Percentiles rank a stretch among this genome's conserved stretches.
phyloP scores from a whole-genome alignment of 2,888 invertebrate genomes.

The Drosophila gaucha region DNA sequence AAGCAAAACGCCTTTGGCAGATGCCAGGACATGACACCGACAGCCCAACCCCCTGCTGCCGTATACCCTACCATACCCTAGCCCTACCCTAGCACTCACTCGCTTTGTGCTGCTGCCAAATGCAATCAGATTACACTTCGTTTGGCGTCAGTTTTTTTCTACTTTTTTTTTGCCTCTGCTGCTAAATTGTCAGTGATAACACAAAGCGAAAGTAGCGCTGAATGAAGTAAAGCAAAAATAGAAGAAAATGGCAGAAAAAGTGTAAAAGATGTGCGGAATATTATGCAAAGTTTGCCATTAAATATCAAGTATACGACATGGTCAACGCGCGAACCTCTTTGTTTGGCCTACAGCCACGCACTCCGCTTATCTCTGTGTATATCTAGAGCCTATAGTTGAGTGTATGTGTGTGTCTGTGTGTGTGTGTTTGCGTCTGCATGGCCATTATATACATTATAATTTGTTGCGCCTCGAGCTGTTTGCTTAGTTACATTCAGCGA shows the following conservation, averaged over 20 bases:
- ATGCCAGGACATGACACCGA: slow-evolving; percentile 60
- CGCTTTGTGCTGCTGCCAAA: slow-evolving; percentile 73
- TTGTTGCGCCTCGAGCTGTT: slow-evolving; percentile 70
- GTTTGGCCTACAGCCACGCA: slow-evolving; percentile 41
- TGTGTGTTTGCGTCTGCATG: slow-evolving; percentile 35
- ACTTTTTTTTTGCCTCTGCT: slow-evolving; percentile 20
- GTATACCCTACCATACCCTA: neutral
- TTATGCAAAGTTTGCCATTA: slow-evolving; percentile 69
- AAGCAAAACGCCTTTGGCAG: slow-evolving; percentile 75
- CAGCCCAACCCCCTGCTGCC: slow-evolving; percentile 9
- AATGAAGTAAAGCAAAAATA: slow-evolving; percentile 16
- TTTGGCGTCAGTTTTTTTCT: slow-evolving; percentile 49
- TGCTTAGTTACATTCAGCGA: slow-evolving; percentile 63
- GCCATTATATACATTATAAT: slow-evolving; percentile 72
- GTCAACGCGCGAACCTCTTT: slow-evolving; percentile 45
- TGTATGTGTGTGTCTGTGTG: slow-evolving; percentile 2
- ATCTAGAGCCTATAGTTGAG: slow-evolving; percentile 42
- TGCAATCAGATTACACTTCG: slow-evolving; percentile 78
- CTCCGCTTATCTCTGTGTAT: slow-evolving; percentile 44
- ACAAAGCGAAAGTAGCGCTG: slow-evolving; percentile 58
- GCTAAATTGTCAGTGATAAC: slow-evolving; percentile 72
- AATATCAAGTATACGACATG: slow-evolving; percentile 65
- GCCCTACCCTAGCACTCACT: neutral
- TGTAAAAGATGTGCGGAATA: slow-evolving; percentile 32
- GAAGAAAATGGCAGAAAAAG: neutral